These are phyloP conservation scores for Onychostruthus taczanowskii DNA, from an alignment of 2,113 vertebrate genomes.

Conservation along the genomic window DNA sequence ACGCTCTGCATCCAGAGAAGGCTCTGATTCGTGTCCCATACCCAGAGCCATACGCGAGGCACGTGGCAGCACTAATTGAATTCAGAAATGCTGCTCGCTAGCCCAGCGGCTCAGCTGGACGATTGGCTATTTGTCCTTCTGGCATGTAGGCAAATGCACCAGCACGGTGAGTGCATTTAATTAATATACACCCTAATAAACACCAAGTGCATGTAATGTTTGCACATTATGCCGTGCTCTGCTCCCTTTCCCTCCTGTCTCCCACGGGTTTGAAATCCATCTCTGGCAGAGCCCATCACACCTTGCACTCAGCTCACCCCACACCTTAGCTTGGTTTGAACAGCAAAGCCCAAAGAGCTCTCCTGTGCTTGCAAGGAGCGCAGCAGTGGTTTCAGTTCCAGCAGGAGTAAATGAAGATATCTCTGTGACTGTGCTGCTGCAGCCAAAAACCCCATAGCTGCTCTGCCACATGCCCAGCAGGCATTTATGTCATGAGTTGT, in stretches of 20 bases:
- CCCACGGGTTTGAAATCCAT: not conserved
- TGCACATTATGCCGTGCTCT: not conserved
- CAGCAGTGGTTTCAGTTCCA: not conserved
- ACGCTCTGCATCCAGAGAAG: not conserved
- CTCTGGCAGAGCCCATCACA: not conserved
- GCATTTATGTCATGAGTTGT: accelerated
- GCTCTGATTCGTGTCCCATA: not conserved
- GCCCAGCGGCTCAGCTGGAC: not conserved
- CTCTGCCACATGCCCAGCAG: not conserved
- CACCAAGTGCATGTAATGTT: accelerated
- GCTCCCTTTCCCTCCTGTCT: not conserved
- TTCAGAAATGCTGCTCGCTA: not conserved
- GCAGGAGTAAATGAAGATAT: not conserved
- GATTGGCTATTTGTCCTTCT: not conserved
- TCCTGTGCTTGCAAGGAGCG: not conserved
- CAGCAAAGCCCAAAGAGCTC: not conserved
- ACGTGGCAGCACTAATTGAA: not conserved
- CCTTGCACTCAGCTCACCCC: not conserved
- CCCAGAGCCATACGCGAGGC: not conserved
- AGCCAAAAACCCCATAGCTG: accelerated
- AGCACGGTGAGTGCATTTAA: not conserved
- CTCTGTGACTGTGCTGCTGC: not conserved
- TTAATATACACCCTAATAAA: not conserved
- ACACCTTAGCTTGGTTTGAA: not conserved
- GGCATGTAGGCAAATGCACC: not conserved